Percentiles rank a stretch among this genome's conserved stretches.
Evolutionary conservation across 2,888 invertebrate species (phyloP).

Genomic region (Erpobdella octoculata): DNA sequence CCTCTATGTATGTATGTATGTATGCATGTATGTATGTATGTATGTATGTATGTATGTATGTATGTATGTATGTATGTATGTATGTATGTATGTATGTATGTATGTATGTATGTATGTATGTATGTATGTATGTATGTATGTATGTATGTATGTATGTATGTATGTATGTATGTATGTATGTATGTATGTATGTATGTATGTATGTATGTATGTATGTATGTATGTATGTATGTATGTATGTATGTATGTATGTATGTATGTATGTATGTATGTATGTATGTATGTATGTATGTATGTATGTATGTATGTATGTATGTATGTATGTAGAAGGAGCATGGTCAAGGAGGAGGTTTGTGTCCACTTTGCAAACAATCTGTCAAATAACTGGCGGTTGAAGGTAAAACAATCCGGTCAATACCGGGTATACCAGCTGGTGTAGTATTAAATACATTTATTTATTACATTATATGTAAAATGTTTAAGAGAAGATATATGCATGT

Average conservation of each 20-base stretch:
- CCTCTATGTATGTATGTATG: no score
- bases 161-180: neutral
- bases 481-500: no score
- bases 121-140: conserved; percentile 1
- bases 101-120: neutral
- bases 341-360: no score
- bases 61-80: neutral
- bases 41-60: neutral
- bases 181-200: neutral
- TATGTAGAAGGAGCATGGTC: no score
- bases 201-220: neutral
- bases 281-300: neutral
- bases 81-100: neutral
- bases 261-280: neutral
- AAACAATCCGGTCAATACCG: no score
- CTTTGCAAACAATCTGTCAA: no score
- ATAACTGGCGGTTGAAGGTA: no score
- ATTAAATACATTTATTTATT: no score
- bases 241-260: neutral
- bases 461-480: no score
- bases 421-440: no score
- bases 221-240: neutral
- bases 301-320: neutral
- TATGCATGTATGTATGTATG: neutral
- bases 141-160: conserved; percentile 1